Evolutionary conservation across 1,140 invertebrate species (phyloP).

Genomic region (Acromyrmex charruanus): DNA sequence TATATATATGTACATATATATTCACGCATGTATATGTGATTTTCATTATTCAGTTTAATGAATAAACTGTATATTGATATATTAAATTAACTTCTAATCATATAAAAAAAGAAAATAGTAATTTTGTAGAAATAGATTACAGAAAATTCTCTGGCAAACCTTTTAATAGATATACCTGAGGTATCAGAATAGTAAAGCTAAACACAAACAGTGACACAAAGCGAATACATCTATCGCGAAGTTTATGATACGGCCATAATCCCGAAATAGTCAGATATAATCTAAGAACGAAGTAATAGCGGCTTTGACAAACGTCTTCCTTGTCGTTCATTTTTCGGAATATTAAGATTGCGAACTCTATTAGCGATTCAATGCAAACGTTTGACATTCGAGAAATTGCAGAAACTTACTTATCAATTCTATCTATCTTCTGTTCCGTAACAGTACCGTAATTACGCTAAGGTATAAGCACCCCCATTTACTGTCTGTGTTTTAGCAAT

Average conservation of each 20-base stretch:
- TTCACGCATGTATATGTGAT: not conserved
- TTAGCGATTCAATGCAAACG: not conserved
- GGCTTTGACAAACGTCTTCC: not conserved
- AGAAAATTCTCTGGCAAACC: not conserved
- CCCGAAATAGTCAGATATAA: conserved; percentile 11
- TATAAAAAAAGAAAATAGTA: not conserved
- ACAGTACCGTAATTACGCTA: not conserved
- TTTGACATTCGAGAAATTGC: not conserved
- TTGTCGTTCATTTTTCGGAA: conserved; percentile 7
- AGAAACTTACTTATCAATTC: conserved; percentile 9
- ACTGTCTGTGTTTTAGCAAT: too few relatives aligned
- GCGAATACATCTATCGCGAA: conserved; percentile 13
- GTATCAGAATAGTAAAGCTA: not conserved
- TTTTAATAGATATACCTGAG: conserved; percentile 1
- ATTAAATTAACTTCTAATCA: not conserved
- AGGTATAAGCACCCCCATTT: not conserved
- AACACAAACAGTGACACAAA: not conserved
- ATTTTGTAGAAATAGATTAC: not conserved
- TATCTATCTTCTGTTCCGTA: not conserved
- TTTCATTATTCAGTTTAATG: not conserved
- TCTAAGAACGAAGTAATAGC: not conserved
- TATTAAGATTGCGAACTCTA: not conserved
- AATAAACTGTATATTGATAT: not conserved
- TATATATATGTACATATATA: too few relatives aligned
- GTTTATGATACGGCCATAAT: conserved; percentile 13